phyloP scores from a whole-genome alignment of 30 jellyfish, hydroid and myxozoan species.

The Pseudorhiza aurosa region DNA sequence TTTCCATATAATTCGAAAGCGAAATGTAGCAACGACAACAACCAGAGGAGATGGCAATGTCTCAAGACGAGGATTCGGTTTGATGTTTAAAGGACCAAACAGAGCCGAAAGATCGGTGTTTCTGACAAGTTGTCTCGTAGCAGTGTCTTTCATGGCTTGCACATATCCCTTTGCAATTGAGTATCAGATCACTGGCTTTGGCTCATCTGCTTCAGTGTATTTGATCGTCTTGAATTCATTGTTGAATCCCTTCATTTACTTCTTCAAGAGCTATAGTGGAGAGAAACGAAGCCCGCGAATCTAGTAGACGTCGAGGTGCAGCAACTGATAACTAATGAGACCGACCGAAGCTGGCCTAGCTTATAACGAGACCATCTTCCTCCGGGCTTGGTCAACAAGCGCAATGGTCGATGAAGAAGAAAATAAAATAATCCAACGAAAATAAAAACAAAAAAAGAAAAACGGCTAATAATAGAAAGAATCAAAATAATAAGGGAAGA shows the following conservation, averaged over 20 bases:
- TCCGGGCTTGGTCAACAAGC: too few relatives aligned
- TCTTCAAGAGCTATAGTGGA: conserved; percentile 26
- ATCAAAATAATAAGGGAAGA: too few relatives aligned
- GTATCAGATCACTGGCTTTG: neutral
- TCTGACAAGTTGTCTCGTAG: conserved; percentile 43
- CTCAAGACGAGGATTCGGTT: neutral
- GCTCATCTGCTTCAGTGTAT: neutral
- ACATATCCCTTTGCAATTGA: conserved; percentile 58
- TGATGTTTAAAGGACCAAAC: neutral
- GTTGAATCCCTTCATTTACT: conserved; percentile 53
- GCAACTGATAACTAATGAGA: neutral
- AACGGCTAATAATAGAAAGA: too few relatives aligned
- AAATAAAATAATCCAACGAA: too few relatives aligned
- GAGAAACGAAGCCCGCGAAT: neutral
- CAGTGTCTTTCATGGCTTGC: conserved; percentile 30
- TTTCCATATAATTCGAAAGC: neutral
- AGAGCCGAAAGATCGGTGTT: neutral
- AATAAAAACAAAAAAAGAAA: too few relatives aligned
- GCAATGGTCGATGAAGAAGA: too few relatives aligned
- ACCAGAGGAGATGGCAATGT: neutral
- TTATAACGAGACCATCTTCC: too few relatives aligned
- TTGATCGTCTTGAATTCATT: conserved; percentile 29
- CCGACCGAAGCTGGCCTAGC: neutral
- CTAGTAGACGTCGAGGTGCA: too few relatives aligned
- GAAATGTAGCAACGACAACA: neutral